These are phyloP conservation scores for Aegithalos caudatus DNA, from an alignment of 2,113 vertebrate species.

Conservation along the genomic window DNA sequence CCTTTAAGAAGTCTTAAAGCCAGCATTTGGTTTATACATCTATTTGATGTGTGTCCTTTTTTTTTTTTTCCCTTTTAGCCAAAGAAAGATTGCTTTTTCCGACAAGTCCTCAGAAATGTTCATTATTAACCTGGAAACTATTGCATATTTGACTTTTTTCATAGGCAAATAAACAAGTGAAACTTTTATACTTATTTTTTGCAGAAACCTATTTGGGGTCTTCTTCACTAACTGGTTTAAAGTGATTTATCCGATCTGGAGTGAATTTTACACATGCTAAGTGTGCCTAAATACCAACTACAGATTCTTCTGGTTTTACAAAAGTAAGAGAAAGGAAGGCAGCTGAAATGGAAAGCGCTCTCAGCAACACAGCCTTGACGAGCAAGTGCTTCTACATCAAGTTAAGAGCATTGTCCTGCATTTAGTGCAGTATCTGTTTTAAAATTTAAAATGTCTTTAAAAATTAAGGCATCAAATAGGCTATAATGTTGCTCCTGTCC, in stretches of 20 bases:
- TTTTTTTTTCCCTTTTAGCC: not conserved
- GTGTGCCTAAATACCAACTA: constrained; percentile 12
- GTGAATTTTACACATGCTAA: not conserved
- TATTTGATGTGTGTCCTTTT: not conserved
- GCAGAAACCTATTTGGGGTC: not conserved
- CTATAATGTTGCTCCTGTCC: constrained; percentile 40
- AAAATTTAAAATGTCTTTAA: constrained; percentile 72
- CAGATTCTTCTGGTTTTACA: constrained; percentile 29
- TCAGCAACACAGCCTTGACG: not conserved
- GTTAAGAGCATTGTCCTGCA: constrained; percentile 17
- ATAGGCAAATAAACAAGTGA: not conserved
- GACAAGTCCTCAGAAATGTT: not conserved
- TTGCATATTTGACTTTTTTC: not conserved
- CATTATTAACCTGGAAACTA: not conserved
- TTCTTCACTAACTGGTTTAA: not conserved
- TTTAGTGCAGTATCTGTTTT: constrained; percentile 41
- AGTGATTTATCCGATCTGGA: not conserved
- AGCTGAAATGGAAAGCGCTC: constrained; percentile 20
- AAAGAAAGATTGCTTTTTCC: not conserved
- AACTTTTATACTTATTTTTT: not conserved
- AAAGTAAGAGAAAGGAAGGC: constrained; percentile 5
- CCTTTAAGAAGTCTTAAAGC: not conserved
- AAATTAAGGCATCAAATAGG: constrained; percentile 71
- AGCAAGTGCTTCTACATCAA: constrained; percentile 11
- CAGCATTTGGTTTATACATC: not conserved